Evolutionary conservation across 2,797 vertebrate species (phyloP), one percentile per base, ranked within the genome.

Genomic region (Agapornis canus): DNA sequence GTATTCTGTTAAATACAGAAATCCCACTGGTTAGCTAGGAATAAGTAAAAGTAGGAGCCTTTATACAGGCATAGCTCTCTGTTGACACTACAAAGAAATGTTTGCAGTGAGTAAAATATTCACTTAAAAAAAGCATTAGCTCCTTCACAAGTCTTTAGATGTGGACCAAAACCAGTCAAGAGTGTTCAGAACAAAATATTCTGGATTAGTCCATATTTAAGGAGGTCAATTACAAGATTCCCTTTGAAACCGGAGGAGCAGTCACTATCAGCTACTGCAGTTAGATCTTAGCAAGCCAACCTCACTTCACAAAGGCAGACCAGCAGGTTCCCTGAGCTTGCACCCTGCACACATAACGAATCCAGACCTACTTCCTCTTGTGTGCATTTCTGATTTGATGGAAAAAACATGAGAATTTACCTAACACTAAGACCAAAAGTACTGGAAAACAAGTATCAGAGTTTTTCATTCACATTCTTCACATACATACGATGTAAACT

Each of bases 181-280:
- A 51, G 9, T 16, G 22, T 63, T 63, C 16, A 54, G 47, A 57
- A 63, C 32, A 82, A 81, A 83, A 82, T 66, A 35, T 35, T 66
- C 52, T 79, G 29, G 6, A 42, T 82, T 90, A 35, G 18, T 56
- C 39, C 59, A 6, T 54, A 23, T 85, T 65, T 65, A 48, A 77
- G 9, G 9, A n/a, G 13, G n/a, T 37, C 32, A 56, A 13, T 42
- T 18, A 27, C 2, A 4, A 59, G 4, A 7, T 47, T 82, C 23
- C n/a, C 2, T 71, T 43, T 1, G 2, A 32, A 84, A 63, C 12
- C 27, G 14, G 6, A 39, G 26, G 9, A 43, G 40, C 8, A 54
- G 29, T 31, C 32, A 23, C 16, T 4, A 1, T 54, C 4, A 1
- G 8, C 13, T 49, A 39, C 35, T 2, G 3, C 23, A n/a, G 27